Conservation (phyloP, 2,797 vertebrate genomes). For the Oreortyx pictus region DNA sequence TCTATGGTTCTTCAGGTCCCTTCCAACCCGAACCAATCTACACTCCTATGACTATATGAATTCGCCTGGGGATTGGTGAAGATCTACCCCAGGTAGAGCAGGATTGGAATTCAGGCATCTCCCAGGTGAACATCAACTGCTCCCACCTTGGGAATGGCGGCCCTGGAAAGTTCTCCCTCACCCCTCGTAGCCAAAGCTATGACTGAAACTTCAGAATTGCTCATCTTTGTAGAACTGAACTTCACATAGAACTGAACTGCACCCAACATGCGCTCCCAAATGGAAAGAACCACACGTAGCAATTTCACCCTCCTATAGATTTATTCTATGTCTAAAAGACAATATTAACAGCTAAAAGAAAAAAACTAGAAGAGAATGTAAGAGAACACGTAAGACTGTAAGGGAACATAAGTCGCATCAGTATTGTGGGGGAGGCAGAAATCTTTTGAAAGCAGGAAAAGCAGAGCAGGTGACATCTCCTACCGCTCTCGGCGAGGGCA, state of each 20-base stretch:
- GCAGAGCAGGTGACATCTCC: background rate
- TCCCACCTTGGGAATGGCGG: accelerated
- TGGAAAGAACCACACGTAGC: background rate
- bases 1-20: no score
- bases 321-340: background rate
- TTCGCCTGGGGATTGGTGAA: accelerated
- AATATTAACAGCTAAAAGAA: no score
- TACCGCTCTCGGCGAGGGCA: constrained; percentile 94
- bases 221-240: background rate
- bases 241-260: no score
- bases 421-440: accelerated
- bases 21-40: no score
- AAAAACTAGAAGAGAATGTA: accelerated
- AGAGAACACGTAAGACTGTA: background rate
- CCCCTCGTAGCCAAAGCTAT: background rate
- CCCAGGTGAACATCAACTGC: background rate
- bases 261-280: background rate
- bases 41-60: no score
- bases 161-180: background rate
- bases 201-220: background rate
- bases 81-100: background rate
- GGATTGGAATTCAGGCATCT: background rate
- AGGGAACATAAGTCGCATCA: background rate
- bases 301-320: background rate
- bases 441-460: background rate